Conservation (phyloP, 2,797 vertebrate genomes). For the Psittacula derbiana region DNA sequence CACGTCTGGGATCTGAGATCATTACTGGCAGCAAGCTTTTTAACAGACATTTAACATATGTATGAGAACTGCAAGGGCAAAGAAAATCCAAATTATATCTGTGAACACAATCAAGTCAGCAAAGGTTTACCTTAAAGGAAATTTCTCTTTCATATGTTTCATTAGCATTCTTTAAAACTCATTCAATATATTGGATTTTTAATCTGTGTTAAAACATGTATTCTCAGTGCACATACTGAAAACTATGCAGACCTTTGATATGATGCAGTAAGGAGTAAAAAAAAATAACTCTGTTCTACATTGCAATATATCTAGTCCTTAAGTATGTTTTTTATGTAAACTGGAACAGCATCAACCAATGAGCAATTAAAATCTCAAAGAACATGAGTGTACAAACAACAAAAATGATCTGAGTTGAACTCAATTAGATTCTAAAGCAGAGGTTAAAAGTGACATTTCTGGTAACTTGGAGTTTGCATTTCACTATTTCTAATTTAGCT, state of each 20-base stretch:
- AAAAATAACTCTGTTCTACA: neutral
- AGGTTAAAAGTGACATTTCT: constrained; percentile 1
- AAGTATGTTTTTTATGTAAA: neutral
- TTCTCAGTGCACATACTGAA: neutral
- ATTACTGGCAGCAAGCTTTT: neutral
- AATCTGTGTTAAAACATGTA: neutral
- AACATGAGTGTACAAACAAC: neutral
- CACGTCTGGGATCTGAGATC: neutral
- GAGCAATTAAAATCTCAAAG: neutral
- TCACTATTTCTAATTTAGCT: neutral
- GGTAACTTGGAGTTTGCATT: neutral
- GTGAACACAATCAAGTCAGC: neutral
- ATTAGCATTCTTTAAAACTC: neutral
- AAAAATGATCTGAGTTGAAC: neutral
- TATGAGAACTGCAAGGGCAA: neutral
- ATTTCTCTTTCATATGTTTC: neutral
- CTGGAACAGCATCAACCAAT: neutral
- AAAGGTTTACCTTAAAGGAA: neutral
- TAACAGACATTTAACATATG: neutral
- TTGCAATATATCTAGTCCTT: neutral
- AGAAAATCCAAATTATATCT: neutral
- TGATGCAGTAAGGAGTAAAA: neutral
- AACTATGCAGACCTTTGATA: neutral
- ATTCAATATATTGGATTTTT: neutral
- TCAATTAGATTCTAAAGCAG: neutral